Percentiles rank a stretch among this genome's conserved stretches.
These are phyloP conservation scores for Myxocyprinus asiaticus DNA, from an alignment of 2,113 vertebrate species.

Conservation along the genomic window DNA sequence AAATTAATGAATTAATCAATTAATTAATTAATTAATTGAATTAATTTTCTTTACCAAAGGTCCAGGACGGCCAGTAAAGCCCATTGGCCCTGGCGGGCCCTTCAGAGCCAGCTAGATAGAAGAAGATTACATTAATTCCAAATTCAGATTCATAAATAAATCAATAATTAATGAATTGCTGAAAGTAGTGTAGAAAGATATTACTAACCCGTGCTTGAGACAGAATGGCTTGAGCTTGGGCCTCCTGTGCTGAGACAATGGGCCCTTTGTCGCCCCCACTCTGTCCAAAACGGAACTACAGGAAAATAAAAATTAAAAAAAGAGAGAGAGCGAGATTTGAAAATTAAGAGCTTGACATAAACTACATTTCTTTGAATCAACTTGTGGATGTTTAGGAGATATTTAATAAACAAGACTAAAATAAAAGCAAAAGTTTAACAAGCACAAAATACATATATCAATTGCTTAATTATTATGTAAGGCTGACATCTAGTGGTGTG, in stretches of 20 bases:
- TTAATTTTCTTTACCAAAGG: conserved; percentile 69
- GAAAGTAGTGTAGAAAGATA: no score
- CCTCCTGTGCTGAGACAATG: conserved; percentile 72
- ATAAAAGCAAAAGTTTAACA: no score
- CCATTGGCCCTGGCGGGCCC: conserved; percentile 79
- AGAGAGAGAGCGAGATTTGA: background rate
- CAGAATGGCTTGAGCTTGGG: conserved; percentile 77
- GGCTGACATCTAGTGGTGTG: no score
- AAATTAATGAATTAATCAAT: no score
- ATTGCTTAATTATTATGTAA: no score
- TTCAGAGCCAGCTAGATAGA: conserved; percentile 70
- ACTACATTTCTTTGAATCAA: background rate
- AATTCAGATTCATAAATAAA: no score
- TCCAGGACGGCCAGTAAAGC: conserved; percentile 79
- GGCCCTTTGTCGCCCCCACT: conserved; percentile 78
- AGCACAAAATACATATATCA: no score
- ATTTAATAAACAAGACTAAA: no score
- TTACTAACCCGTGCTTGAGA: conserved; percentile 78
- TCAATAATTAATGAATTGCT: no score
- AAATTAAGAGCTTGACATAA: conserved; percentile 31
- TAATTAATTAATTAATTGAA: background rate
- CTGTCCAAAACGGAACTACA: conserved; percentile 80
- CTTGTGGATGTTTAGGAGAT: no score
- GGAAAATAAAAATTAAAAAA: background rate
- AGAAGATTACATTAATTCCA: background rate